These are phyloP conservation scores for Laterallus jamaicensis DNA, from an alignment of 2,113 vertebrate species.

Conservation along the genomic window DNA sequence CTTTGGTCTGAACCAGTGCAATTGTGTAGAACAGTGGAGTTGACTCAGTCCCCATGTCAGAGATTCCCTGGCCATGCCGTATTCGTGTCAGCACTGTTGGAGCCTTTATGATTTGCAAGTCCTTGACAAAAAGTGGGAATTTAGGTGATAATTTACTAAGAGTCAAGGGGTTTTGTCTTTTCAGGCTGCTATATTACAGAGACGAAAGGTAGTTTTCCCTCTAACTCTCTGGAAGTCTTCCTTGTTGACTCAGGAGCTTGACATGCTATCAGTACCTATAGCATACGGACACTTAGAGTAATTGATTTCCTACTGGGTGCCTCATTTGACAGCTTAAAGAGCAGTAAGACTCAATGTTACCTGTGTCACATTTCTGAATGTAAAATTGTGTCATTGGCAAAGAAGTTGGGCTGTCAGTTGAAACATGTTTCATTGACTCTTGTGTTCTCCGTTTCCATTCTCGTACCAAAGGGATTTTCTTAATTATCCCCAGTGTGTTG, in stretches of 20 bases:
- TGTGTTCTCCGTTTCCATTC: background rate
- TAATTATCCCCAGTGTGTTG: background rate
- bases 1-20: background rate
- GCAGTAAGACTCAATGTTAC: background rate
- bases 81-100: background rate
- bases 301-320: background rate
- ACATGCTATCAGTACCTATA: background rate
- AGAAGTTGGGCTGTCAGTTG: background rate
- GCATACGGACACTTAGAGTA: background rate
- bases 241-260: background rate
- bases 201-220: background rate
- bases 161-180: background rate
- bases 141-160: background rate
- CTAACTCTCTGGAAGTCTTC: background rate
- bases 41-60: fast-evolving
- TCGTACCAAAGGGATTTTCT: background rate
- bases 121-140: background rate
- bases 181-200: background rate
- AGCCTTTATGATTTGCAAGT: background rate
- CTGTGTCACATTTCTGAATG: background rate
- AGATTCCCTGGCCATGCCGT: fast-evolving
- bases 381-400: background rate
- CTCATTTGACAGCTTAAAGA: background rate
- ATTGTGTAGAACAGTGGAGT: background rate
- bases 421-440: background rate